Conservation (phyloP, 2,113 vertebrate genomes). For the Dissostichus mawsoni region DNA sequence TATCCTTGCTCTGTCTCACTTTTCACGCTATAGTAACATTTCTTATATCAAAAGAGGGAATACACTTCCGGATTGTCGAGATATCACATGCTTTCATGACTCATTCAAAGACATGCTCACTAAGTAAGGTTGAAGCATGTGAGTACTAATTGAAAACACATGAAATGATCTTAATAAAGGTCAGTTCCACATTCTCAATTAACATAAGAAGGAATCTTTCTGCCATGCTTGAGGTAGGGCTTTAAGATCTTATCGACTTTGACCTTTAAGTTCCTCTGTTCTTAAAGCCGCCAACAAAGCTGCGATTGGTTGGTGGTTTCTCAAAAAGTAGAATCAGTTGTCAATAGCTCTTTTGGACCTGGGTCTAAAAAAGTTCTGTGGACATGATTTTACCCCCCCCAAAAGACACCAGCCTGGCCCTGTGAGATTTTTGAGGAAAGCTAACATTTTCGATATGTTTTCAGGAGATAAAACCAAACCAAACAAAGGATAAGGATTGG, state of each 20-base stretch:
- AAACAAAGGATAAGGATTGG: no score
- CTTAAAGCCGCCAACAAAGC: background rate
- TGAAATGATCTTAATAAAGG: background rate
- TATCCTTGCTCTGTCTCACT: background rate
- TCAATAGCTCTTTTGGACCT: no score
- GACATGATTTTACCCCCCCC: no score
- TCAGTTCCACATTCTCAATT: background rate
- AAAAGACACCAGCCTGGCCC: no score
- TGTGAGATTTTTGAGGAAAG: no score
- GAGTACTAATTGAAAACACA: constrained; percentile 18
- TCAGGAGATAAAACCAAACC: no score
- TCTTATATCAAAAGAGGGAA: background rate
- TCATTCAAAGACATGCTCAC: background rate
- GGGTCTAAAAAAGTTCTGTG: no score
- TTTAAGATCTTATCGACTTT: no score
- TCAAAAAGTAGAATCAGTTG: background rate
- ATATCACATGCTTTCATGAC: background rate
- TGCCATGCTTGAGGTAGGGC: no score
- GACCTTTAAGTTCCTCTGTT: no score
- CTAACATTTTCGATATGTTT: no score
- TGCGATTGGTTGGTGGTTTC: background rate
- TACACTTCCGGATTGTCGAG: background rate
- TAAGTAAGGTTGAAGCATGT: constrained; percentile 1
- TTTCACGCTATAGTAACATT: background rate
- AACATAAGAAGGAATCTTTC: no score